Evolutionary conservation across 2,888 invertebrate species (phyloP), one percentile per base, ranked within the genome.

Genomic region (Perdita meconis): DNA sequence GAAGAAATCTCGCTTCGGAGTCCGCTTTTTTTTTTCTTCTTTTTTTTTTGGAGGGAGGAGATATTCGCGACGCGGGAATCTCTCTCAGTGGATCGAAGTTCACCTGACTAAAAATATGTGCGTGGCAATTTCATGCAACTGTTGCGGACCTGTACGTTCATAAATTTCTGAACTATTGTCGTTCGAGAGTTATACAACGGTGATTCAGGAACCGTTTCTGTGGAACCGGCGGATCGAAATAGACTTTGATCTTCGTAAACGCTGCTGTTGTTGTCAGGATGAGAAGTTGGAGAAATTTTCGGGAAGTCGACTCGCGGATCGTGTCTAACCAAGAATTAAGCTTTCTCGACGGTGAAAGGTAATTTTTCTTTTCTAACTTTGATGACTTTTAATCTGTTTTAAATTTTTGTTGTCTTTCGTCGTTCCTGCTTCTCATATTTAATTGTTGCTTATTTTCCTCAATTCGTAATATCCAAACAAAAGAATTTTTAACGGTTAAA

Each of bases 221-320:
- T 22, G 56, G 26, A 57, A 64, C 6, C 24, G 30, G 36, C 3
- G 56, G 61, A 12, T 63, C 57, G 67, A 74, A 74, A 77, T 67
- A 67, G 63, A 53, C 63, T 26, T 60, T 30, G 57, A 59, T 55
- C 53, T 40, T 13, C 34, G 12, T 38, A 38, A 44, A 63, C 40
- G 10, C 36, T 30, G 1, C 5, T 5, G 24, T 36, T 57, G 22
- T 24, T 22, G 65, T 16, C 36, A 16, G 42, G 57, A 74, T 67
- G 61, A 40, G 42, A 24, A 44, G 34, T 19, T 19, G 57, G 47
- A 59, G 10, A 19, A 10, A 10, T n/a, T 61, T 53, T 53, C 30
- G 24, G 38, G 40, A 38, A 59, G 16, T 34, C 19, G 22, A 30
- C 19, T 0, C 3, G 0, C 10, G 19, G 38, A 10, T 42, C 26